A percentile compares a stretch with the other conserved stretches of the same genome.
Evolutionary conservation across 2,797 vertebrate species (phyloP).

Genomic region (Amblyraja radiata): DNA sequence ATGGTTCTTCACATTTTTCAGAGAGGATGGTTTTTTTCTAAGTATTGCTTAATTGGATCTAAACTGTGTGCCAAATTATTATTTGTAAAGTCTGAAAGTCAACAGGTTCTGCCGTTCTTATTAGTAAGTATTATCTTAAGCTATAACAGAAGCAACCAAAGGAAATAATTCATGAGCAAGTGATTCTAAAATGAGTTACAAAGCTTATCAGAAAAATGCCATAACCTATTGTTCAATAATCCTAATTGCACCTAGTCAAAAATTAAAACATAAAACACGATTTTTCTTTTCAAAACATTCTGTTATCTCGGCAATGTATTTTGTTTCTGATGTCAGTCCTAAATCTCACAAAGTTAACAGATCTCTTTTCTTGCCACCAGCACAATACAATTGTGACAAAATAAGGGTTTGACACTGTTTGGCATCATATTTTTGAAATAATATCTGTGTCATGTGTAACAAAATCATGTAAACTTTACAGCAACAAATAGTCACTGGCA

Average conservation of each 20-base stretch:
- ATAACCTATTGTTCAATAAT: background rate
- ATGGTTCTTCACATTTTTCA: background rate
- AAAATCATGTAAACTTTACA: background rate
- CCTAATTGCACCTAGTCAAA: background rate
- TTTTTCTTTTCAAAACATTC: background rate
- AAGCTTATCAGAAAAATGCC: background rate
- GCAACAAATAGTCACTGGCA: background rate
- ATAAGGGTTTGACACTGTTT: background rate
- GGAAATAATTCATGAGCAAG: background rate
- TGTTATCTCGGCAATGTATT: background rate
- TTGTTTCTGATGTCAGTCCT: background rate
- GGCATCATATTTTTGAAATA: constrained; percentile 16
- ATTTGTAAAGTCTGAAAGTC: background rate
- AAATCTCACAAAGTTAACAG: background rate
- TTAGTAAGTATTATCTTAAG: background rate
- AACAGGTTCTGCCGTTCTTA: background rate
- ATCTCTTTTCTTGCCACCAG: background rate
- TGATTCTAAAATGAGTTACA: background rate
- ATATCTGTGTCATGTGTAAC: constrained; percentile 4
- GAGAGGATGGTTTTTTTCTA: background rate
- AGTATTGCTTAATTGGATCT: background rate
- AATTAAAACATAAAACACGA: background rate
- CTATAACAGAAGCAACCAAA: background rate
- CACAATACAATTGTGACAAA: background rate
- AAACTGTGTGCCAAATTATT: background rate